These are phyloP conservation scores for Drosophila kanekoi DNA, from an alignment of 2,888 invertebrate species.

Conservation along the genomic window DNA sequence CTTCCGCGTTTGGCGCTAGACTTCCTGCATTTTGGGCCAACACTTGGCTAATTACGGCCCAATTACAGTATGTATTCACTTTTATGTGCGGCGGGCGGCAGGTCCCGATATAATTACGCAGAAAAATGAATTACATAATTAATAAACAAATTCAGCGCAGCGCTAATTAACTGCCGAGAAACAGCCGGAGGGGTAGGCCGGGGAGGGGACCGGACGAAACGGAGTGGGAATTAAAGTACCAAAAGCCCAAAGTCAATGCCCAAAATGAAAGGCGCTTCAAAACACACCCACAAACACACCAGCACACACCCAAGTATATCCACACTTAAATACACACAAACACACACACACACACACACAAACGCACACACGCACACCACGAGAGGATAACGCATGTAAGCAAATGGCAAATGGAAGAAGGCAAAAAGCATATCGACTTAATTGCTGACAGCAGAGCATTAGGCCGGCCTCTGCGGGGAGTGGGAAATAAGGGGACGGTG, in stretches of 20 bases:
- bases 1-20: conserved; percentile 13
- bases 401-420: conserved; percentile 56
- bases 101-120: conserved; percentile 74
- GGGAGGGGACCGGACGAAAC: not conserved
- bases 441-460: conserved; percentile 68
- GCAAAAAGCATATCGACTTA: conserved; percentile 66
- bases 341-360: conserved; percentile 21
- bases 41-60: conserved; percentile 71
- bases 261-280: conserved; percentile 50
- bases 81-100: conserved; percentile 63
- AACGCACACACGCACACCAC: too few relatives aligned
- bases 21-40: conserved; percentile 19
- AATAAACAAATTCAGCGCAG: conserved; percentile 76
- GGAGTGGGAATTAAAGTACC: conserved; percentile 48
- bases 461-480: conserved; percentile 18
- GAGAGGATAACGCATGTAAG: conserved; percentile 62
- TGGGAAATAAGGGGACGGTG: not conserved
- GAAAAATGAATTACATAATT: conserved; percentile 81
- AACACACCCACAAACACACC: conserved; percentile 49
- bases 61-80: conserved; percentile 67
- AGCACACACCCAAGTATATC: conserved; percentile 10
- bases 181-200: conserved; percentile 4
- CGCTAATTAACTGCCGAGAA: conserved; percentile 68
- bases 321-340: conserved; percentile 1
- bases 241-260: conserved; percentile 57